phyloP scores from a whole-genome alignment of 92 coral and sea anemone species.

The Metridium senile region DNA sequence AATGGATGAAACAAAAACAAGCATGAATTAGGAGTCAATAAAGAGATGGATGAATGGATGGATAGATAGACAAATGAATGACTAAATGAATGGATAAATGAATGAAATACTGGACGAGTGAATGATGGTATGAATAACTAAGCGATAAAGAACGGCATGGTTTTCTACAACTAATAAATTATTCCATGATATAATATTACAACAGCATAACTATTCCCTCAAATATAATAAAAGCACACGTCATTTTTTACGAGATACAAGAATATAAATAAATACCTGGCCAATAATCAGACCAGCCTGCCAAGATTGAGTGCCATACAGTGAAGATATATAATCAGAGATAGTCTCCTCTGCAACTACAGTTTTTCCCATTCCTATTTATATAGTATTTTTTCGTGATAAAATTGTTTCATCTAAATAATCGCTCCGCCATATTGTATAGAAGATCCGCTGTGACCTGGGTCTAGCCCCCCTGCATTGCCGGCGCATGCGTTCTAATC shows the following conservation, averaged over 20 bases:
- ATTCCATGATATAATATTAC: too few relatives aligned
- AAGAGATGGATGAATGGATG: background rate
- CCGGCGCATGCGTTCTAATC: constrained; percentile 74
- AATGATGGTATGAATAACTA: background rate
- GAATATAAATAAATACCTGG: constrained; percentile 54
- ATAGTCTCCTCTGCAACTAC: constrained; percentile 80
- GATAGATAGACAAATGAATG: background rate
- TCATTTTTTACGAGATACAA: background rate
- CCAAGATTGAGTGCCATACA: constrained; percentile 84
- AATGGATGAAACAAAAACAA: background rate
- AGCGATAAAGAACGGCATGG: too few relatives aligned
- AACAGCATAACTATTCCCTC: background rate
- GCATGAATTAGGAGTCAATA: background rate
- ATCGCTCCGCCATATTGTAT: constrained; percentile 57
- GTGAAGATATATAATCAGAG: constrained; percentile 68
- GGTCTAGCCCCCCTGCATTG: constrained; percentile 76
- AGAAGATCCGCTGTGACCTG: constrained; percentile 23
- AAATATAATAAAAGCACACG: background rate
- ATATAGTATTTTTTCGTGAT: background rate
- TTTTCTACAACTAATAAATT: too few relatives aligned
- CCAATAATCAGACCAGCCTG: constrained; percentile 85
- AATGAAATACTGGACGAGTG: background rate
- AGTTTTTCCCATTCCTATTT: constrained; percentile 75
- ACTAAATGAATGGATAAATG: background rate
- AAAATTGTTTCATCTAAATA: background rate